Base-by-base conservation (phyloP, 2,113 vertebrate genomes). In the Deroptyus accipitrinus region DNA sequence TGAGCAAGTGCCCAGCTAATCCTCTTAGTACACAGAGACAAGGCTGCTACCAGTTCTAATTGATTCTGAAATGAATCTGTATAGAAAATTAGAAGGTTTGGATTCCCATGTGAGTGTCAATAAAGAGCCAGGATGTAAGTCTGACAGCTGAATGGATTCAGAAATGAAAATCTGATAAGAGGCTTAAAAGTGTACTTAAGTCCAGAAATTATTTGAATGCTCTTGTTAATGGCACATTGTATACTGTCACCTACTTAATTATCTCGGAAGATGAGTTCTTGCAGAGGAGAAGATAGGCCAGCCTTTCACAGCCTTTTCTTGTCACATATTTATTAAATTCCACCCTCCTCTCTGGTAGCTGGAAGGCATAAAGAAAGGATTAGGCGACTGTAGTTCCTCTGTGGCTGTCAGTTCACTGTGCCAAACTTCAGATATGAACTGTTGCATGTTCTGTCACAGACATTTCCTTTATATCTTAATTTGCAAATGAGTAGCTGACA, bases 21-120 rank as follows among this genome's bases (percentile, higher is more conserved):
- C 98, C 98, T 97, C 96, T 98, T 98, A 98, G 97, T 98, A 98
- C 98, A 98, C 84, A 97, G 97, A 97, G 98, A 98, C 98, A 97
- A 97, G 97, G 97, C 97, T 97, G 97, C 98, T 97, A 98, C 98
- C 97, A 98, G 96, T 97, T 97, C 98, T 99, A 99, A 99, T 99
- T 99, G 98, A 99, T 99, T 99, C 98, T 98, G 98, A 99, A 99
- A 99, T 97, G 98, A 98, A 98, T 98, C 98, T 95, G 97, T 97
- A 97, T 98, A 98, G 97, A 97, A 98, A 98, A 98, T 98, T 97
- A 98, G 98, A 98, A 97, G 98, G 98, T 98, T 98, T 97, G 97
- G 96, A 98, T 98, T 98, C 98, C 98, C 98, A 95, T 95, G 98
- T 97, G 97, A 97, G 97, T 94, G 97, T 97, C 97, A 98, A 98